Base-by-base conservation (phyloP, 2,888 invertebrate genomes). In the Cerceris rybyensis region DNA sequence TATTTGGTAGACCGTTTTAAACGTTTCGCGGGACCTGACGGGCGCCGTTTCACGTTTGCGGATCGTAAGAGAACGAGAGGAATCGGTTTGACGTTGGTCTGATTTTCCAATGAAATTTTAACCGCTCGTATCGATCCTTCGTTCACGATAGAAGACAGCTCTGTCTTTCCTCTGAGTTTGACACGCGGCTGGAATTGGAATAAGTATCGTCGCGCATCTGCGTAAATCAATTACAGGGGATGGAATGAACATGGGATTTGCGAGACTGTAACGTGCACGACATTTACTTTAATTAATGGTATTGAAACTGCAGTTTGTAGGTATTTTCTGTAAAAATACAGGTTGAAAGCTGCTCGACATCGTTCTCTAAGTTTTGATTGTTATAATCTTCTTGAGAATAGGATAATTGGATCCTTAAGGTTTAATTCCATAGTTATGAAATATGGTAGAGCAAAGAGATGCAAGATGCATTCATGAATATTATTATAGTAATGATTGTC, bases 131-230 rank as follows among this genome's bases (percentile, higher is more conserved):
- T 70, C 70, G 58, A 66, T 54, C 55, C 1, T 17, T 7, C 42
- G 8, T 63, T 43, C 52, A 41, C 42, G 50, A 14, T 9, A 43
- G 28, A 6, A 6, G 9, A 13, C 4, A 39, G 46, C 50, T 65
- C 46, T n/a, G 42, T 17, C 61, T 65, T 14, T 41, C 11, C 28
- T 50, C n/a, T n/a, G n/a, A n/a, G 60, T 77, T 66, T 70, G 70
- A 78, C 41, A 42, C n/a, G 16, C 14, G 41, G 17, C n/a, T 54
- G 61, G 28, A 59, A 64, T 77, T 43, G 59, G 11, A 70, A 78
- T 63, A 66, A 77, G 63, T 63, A 57, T 6, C 50, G 13, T 9
- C 5, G 50, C 50, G n/a, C n/a, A 7, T 11, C n/a, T 46, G 46
- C 46, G 46, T 46, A 4, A 1, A 11, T 46, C 46, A 5, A 46